phyloP scores from a whole-genome alignment of 2,888 invertebrate genomes.

The Coleophora flavipennella region DNA sequence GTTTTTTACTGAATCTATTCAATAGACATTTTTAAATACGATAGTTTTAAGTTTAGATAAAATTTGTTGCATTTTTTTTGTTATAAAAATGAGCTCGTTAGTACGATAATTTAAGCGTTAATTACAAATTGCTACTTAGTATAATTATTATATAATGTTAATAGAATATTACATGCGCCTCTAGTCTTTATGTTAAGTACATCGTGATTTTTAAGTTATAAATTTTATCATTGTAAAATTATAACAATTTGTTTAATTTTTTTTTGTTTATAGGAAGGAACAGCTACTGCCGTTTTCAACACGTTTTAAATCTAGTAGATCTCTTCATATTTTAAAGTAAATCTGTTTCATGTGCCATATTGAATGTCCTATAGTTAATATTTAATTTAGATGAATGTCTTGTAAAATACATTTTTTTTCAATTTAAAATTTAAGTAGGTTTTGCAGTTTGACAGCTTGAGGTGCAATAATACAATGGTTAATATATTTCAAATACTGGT shows the following conservation, averaged over 20 bases:
- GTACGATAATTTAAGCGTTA: conserved; percentile 9
- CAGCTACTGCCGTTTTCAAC: conserved; percentile 15
- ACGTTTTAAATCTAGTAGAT: conserved; percentile 14
- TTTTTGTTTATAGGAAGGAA: background rate
- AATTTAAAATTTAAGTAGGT: too few species aligned
- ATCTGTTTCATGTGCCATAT: conserved; percentile 28
- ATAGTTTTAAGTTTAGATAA: conserved; percentile 22
- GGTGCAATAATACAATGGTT: too few species aligned
- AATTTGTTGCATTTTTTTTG: conserved; percentile 43
- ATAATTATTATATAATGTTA: conserved; percentile 21
- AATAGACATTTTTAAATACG: too few species aligned
- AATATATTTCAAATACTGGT: too few species aligned
- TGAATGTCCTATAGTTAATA: conserved; percentile 7
- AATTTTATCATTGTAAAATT: conserved; percentile 11
- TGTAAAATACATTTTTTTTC: too few species aligned
- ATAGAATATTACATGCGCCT: conserved; percentile 15
- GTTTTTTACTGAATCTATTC: too few species aligned
- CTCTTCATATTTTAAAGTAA: too few species aligned
- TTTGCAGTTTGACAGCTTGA: too few species aligned
- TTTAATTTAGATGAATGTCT: too few species aligned
- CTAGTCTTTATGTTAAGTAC: conserved; percentile 41
- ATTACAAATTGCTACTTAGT: conserved; percentile 11
- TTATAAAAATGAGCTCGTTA: conserved; percentile 3
- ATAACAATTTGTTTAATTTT: background rate
- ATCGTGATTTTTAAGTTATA: conserved; percentile 10